Base-by-base conservation (phyloP, 2,888 invertebrate species). In the Argynnis bischoffii region DNA sequence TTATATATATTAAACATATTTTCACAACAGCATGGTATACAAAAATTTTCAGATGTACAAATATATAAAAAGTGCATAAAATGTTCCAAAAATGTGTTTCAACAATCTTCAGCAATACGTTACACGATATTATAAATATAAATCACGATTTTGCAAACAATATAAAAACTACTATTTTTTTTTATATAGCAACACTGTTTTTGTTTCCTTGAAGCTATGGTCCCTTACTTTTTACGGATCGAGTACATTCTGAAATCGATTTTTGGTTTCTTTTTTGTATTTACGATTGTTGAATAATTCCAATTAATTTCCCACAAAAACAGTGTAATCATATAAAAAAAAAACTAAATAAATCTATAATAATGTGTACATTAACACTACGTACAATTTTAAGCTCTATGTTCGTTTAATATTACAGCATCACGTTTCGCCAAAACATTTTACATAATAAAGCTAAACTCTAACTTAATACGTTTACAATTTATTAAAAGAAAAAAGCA, bases 1-100 rank as follows among this genome's bases (percentile, higher is more conserved):
- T 60, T 16, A 35, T 11, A 41, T 14, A 61, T 51, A 61, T 18
- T 61, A 61, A 61, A 46, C 18, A 14, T 51, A 50, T 66, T 15
- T 65, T 81, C 80, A 82, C 85, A 87, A 87, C 83, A 88, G 87
- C 85, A 85, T 79, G 78, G 81, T 81, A 83, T 87, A 88, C 84
- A 88, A 87, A n/a, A 87, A 87, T 81, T 75, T 73, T 80, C 77
- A 79, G 81, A 87, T 88, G 90, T 87, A 92, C 90, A 89, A 90
- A 87, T 90, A 88, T 90, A 90, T 41, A 41, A 41, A 90, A 90
- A 86, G 89, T 90, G 90, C 90, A 85, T 90, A 90, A 91, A 92
- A 86, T 86, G 87, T 89, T 91, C 88, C 89, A 91, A 91, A 92
- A 91, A 86, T 86, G 88, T 87, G 87, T 85, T 76, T 80, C 81